These are phyloP conservation scores for Pseudochirops corinnae DNA, from an alignment of 2,797 vertebrate genomes.

Conservation along the genomic window DNA sequence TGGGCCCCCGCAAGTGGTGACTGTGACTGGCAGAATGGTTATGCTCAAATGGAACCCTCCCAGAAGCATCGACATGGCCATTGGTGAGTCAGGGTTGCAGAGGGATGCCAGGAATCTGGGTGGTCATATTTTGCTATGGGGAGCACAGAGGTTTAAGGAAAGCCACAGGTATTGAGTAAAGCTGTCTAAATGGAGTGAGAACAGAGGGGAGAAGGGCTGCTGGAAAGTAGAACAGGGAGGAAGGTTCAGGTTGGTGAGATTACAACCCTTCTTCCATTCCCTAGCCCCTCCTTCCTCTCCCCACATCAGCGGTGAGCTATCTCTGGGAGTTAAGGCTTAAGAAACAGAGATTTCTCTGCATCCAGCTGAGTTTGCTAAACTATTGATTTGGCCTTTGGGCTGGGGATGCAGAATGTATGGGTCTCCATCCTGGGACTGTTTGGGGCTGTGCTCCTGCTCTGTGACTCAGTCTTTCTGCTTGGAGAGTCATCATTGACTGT, in stretches of 20 bases:
- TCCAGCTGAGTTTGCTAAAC: neutral
- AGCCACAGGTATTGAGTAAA: neutral
- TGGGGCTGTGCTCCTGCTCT: neutral
- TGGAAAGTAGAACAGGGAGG: neutral
- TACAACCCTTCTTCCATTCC: no score
- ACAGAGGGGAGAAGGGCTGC: neutral
- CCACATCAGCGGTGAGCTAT: neutral
- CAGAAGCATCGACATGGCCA: slow-evolving; percentile 93
- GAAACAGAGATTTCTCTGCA: neutral
- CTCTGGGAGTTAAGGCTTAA: neutral
- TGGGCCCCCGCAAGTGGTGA: slow-evolving; percentile 90
- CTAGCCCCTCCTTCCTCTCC: no score
- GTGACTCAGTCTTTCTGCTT: neutral
- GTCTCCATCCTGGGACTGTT: neutral
- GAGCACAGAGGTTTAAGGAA: neutral
- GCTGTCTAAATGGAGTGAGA: neutral
- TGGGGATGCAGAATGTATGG: neutral
- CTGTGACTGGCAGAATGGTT: slow-evolving; percentile 93
- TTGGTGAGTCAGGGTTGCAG: slow-evolving; percentile 87
- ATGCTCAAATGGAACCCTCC: slow-evolving; percentile 94
- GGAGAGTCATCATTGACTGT: neutral
- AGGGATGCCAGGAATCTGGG: neutral
- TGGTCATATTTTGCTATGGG: neutral
- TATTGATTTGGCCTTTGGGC: neutral
- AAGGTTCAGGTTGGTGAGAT: neutral